Percentiles rank a stretch among this genome's conserved stretches.
Conservation (phyloP, 2,888 invertebrate genomes). For the Sphinx pinastri region DNA sequence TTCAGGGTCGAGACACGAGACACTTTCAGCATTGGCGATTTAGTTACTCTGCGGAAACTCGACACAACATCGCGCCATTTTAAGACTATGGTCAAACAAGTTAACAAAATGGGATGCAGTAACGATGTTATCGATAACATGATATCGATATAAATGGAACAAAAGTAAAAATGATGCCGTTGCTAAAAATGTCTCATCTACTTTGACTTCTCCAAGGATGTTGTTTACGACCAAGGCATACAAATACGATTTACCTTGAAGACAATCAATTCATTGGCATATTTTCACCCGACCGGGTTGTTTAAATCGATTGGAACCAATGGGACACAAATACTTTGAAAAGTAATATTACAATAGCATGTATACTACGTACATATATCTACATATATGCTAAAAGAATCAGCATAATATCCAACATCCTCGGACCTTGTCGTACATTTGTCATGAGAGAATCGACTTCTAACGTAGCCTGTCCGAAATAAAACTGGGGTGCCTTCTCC, state of each 20-base stretch:
- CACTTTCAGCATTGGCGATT: not conserved
- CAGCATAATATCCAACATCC: not conserved
- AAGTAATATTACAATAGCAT: not conserved
- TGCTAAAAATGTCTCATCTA: no score
- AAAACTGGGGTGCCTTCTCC: not conserved
- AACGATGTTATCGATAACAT: no score
- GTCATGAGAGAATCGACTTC: conserved; percentile 6
- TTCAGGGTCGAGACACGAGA: not conserved
- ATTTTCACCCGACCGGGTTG: not conserved
- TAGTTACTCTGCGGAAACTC: not conserved
- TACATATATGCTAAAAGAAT: not conserved
- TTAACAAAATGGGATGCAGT: no score
- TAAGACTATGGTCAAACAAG: no score
- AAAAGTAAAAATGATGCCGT: no score
- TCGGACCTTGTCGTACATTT: not conserved
- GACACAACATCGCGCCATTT: no score
- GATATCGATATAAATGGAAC: no score
- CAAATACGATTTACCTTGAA: not conserved
- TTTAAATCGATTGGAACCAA: not conserved
- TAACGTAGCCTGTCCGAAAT: not conserved
- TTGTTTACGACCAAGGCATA: not conserved
- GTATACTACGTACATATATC: not conserved
- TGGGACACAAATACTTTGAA: not conserved
- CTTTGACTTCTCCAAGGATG: not conserved
- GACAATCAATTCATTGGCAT: not conserved